Percentiles rank a stretch among this genome's conserved stretches.
Conservation (phyloP, 2,888 invertebrate species). For the Ophion obscuratus region DNA sequence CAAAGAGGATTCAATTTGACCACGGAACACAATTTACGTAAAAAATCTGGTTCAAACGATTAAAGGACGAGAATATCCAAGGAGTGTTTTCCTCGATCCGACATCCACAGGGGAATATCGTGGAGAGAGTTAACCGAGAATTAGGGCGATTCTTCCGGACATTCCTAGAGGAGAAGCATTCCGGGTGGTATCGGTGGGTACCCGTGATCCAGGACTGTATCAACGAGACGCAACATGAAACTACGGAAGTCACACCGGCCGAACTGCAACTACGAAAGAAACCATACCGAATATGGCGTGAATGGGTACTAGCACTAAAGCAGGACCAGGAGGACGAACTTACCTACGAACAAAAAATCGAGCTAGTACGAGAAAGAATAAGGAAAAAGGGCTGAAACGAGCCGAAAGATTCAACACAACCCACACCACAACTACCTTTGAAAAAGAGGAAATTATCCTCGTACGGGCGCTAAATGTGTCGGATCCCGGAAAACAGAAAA, state of each 20-base stretch:
- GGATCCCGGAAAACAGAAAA: background rate
- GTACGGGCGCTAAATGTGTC: conserved; percentile 7
- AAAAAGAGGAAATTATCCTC: background rate
- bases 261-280: background rate
- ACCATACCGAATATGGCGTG: conserved; percentile 22
- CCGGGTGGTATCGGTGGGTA: conserved; percentile 14
- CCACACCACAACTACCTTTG: background rate
- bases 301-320: background rate
- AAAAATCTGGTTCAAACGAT: background rate
- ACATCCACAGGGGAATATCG: conserved; percentile 27
- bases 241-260: background rate
- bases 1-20: conserved; percentile 19
- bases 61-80: background rate
- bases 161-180: background rate
- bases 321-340: background rate
- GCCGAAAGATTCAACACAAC: background rate
- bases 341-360: background rate
- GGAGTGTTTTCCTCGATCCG: conserved; percentile 18
- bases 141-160: conserved; percentile 20
- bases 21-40: conserved; percentile 36
- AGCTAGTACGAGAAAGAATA: conserved; percentile 1
- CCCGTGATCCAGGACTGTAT: conserved; percentile 9
- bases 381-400: conserved; percentile 3
- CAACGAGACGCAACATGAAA: conserved; percentile 8
- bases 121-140: conserved; percentile 18